Evolutionary conservation across 2,113 vertebrate species (phyloP), one percentile per base, ranked within the genome.

Genomic region (Tiliqua scincoides): DNA sequence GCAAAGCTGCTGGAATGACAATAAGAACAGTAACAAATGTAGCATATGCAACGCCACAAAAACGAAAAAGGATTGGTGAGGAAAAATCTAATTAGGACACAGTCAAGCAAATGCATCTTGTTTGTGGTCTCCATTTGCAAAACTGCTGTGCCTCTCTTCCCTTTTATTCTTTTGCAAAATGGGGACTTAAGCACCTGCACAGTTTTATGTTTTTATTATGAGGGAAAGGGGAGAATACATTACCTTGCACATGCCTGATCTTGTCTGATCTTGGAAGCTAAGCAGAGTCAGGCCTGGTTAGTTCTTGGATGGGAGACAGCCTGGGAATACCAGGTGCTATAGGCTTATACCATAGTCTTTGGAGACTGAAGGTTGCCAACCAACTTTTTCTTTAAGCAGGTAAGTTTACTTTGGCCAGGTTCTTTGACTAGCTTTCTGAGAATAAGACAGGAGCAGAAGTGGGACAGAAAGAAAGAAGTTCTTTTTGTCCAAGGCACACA

Each of bases 11-110:
- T 73, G 40, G 70, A 65, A 54, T 40, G 52, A 8, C 61, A 78
- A 43, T 57, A 52, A 75, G 70, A 27, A 81, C 79, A n/a, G 37
- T 48, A 21, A 73, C 70, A 76, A 91, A 77, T 6, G 52, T 85
- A 74, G 18, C 75, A 37, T 37, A 80, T 65, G 25, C 35, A 90
- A 84, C 54, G 74, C 23, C 79, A 70, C 43, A 54, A 84, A 86
- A 54, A 27, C 73, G 81, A 71, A 85, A 79, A 91, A 48, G 27
- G 82, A 68, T 82, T 37, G 73, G 82, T 85, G 15, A 25, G n/a
- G n/a, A n/a, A 30, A 8, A 63, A 23, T 79, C 20, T 70, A 79
- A 79, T 73, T 52, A 86, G 30, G 59, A 61, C 3, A 72, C 54
- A 72, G 52, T 21, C 82, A 75, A 32, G 59, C 20, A 65, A 84